phyloP scores from a whole-genome alignment of 2,797 vertebrate genomes.

The Poeciliopsis gracilis region DNA sequence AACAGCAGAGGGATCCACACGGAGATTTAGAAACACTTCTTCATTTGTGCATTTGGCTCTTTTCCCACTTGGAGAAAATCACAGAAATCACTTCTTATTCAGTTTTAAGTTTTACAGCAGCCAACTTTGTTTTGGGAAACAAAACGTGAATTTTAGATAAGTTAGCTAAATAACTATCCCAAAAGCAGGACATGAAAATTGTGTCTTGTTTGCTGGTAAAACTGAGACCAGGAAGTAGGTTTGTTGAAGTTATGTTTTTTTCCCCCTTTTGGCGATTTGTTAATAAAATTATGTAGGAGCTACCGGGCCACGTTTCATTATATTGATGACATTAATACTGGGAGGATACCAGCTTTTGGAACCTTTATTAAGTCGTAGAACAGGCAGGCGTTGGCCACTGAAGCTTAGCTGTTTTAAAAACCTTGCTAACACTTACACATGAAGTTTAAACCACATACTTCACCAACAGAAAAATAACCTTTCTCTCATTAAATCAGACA shows the following conservation, averaged over 20 bases:
- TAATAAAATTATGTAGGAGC: not conserved
- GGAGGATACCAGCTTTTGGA: not conserved
- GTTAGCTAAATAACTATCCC: not conserved
- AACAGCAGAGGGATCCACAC: constrained; percentile 1
- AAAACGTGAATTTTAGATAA: not conserved
- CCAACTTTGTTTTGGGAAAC: not conserved
- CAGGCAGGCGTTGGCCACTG: not conserved
- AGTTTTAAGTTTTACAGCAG: not conserved
- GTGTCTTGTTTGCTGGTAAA: not conserved
- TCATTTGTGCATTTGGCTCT: too few relatives aligned
- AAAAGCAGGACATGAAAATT: too few relatives aligned
- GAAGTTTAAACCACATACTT: not conserved
- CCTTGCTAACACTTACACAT: not conserved
- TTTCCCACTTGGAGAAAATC: not conserved
- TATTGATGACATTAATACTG: not conserved
- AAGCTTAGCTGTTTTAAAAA: not conserved
- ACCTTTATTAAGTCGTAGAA: not conserved
- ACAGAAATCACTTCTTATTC: not conserved
- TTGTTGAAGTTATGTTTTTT: not conserved
- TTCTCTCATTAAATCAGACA: not conserved
- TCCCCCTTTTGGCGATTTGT: not conserved
- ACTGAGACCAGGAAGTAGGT: not conserved
- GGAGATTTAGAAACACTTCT: constrained; percentile 1
- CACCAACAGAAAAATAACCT: not conserved
- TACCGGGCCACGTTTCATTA: not conserved